Evolutionary conservation across 2,797 vertebrate genomes (phyloP), one percentile per base, ranked within the genome.

Genomic region (Huso huso): DNA sequence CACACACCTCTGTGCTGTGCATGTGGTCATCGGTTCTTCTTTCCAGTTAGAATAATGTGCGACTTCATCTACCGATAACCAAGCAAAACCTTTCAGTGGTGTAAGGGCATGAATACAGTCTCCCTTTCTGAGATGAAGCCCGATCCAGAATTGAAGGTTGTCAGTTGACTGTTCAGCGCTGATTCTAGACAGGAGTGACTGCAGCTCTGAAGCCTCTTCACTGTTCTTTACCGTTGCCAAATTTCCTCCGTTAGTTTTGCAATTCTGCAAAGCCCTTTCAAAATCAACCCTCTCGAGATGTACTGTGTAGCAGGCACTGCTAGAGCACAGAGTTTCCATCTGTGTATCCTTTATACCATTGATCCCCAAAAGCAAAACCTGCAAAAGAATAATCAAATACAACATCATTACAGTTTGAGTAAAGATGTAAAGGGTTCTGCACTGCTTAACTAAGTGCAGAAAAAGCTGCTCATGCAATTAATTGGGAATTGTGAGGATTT

Each of bases 41-140:
- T 65, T 72, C 89, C 89, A 90, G 71, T 85, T 87, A 64, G 86
- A 81, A 72, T 83, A 87, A 8, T 69, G 50, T n/a, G 83, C 81
- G 0, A 82, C 68, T 5, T 55, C 7, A 3, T 71, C 59, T 7
- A 74, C 80, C 6, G 80, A 74, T 1, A 74, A 68, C 89, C 89
- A 91, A 59, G 73, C 78, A 68, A 89, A 91, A 4, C 89, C 88
- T 63, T 37, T 71, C 9, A 90, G 77, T 6, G 52, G 10, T 37
- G 64, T 48, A 1, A 52, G 49, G 1, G 51, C 0, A 3, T 66
- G 8, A 6, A 80, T 70, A 10, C 89, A 91, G 13, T 72, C 49
- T 0, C 67, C 73, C 53, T 61, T 78, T 12, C 61, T 61, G 48
- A 82, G 75, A 66, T 75, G 83, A 18, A 91, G 66, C 66, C 87